Conservation (phyloP, 1,140 invertebrate genomes). For the Caenorhabditis briggsae region DNA sequence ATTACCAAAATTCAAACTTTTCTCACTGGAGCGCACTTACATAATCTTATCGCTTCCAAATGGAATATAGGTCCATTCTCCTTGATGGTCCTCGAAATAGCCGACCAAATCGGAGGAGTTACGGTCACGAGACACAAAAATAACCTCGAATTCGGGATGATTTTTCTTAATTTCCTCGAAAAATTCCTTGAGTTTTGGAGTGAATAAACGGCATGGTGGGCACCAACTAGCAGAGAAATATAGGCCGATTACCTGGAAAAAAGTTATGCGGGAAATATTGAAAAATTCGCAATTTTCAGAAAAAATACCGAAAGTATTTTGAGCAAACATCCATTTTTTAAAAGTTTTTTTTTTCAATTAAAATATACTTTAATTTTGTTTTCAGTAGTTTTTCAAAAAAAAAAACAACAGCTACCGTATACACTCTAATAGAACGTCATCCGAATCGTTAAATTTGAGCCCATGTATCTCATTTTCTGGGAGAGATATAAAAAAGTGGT, state of each 20-base stretch:
- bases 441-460: no score
- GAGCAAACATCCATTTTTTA: no score
- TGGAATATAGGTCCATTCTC: slow-evolving; percentile 65
- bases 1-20: not conserved
- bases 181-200: slow-evolving; percentile 78
- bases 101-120: slow-evolving; percentile 56
- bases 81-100: slow-evolving; percentile 66
- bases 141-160: slow-evolving; percentile 74
- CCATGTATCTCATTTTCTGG: no score
- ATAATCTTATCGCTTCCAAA: slow-evolving; percentile 68
- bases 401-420: not conserved
- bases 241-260: slow-evolving; percentile 72
- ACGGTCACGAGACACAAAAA: slow-evolving; percentile 66
- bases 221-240: slow-evolving; percentile 82
- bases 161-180: slow-evolving; percentile 74
- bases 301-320: no score
- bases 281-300: no score
- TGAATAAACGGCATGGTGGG: slow-evolving; percentile 80
- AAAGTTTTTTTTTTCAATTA: no score
- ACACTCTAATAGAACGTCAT: no score
- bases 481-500: no score
- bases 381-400: not conserved
- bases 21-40: slow-evolving; percentile 18
- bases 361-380: no score
- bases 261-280: not conserved